phyloP scores from a whole-genome alignment of 2,888 invertebrate species.

The Eupithecia exiguata region DNA sequence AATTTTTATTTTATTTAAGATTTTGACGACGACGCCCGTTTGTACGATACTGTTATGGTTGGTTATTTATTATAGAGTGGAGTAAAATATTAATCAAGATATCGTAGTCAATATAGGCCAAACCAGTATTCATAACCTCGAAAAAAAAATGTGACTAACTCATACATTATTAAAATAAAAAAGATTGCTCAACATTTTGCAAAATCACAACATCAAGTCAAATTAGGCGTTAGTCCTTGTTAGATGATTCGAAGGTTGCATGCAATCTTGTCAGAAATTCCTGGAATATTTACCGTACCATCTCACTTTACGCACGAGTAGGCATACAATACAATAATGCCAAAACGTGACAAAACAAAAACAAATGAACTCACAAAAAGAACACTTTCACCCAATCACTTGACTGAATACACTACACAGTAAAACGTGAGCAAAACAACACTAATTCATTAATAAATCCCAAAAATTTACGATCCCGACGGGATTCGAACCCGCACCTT shows the following conservation, averaged over 20 bases:
- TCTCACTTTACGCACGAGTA: background rate
- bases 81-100: background rate
- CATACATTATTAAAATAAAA: background rate
- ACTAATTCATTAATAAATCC: too few species aligned
- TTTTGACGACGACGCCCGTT: background rate
- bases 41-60: background rate
- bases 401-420: background rate
- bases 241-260: background rate
- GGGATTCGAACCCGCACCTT: too few species aligned
- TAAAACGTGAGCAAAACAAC: background rate
- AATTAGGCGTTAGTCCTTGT: background rate
- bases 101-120: background rate
- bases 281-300: background rate
- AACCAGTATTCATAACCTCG: background rate
- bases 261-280: background rate
- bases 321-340: background rate
- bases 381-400: background rate
- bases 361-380: too few species aligned
- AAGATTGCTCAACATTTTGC: slow-evolving; percentile 1
- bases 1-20: background rate
- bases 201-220: background rate
- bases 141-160: background rate
- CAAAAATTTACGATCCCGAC: too few species aligned
- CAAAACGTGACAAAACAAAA: background rate
- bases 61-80: background rate